Evolutionary conservation across 2,888 invertebrate genomes (phyloP).

Genomic region (Lepas anatifera): DNA sequence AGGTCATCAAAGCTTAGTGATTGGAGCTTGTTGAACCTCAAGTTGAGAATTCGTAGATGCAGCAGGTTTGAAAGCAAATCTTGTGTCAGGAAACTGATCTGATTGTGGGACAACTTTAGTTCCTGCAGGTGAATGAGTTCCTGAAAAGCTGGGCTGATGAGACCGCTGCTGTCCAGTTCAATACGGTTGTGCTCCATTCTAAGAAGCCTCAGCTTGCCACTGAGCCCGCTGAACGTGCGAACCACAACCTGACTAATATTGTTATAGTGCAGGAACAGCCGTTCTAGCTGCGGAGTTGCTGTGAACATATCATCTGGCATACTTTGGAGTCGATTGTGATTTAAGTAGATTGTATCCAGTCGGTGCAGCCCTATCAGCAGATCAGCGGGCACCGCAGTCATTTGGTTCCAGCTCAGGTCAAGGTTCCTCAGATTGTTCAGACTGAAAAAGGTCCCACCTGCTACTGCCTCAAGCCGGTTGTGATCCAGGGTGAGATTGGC

Average conservation of each 20-base stretch:
- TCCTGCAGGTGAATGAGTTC: neutral
- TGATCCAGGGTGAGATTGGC: constrained; percentile 11
- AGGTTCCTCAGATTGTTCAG: constrained; percentile 48
- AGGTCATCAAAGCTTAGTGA: constrained; percentile 27
- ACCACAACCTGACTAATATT: constrained; percentile 23
- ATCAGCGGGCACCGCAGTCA: constrained; percentile 46
- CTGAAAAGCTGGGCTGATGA: neutral
- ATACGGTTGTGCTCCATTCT: neutral
- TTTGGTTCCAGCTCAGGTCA: constrained; percentile 50
- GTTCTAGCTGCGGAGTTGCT: constrained; percentile 38
- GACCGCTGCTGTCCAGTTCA: neutral
- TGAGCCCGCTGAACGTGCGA: neutral
- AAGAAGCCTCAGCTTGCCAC: neutral
- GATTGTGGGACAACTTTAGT: neutral
- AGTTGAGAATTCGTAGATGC: constrained; percentile 29
- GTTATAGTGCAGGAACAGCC: constrained; percentile 39
- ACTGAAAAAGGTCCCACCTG: constrained; percentile 48
- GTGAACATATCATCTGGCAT: constrained; percentile 8
- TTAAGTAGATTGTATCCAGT: constrained; percentile 50
- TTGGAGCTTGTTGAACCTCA: constrained; percentile 30
- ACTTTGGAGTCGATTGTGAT: constrained; percentile 48
- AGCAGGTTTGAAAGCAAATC: constrained; percentile 24
- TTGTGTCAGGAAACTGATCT: constrained; percentile 23
- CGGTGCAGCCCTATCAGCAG: constrained; percentile 47
- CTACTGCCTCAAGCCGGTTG: constrained; percentile 37